Percentiles rank a stretch among this genome's conserved stretches.
These are phyloP conservation scores for Melanotaenia maccullochi DNA, from an alignment of 2,797 vertebrate genomes.

Conservation along the genomic window DNA sequence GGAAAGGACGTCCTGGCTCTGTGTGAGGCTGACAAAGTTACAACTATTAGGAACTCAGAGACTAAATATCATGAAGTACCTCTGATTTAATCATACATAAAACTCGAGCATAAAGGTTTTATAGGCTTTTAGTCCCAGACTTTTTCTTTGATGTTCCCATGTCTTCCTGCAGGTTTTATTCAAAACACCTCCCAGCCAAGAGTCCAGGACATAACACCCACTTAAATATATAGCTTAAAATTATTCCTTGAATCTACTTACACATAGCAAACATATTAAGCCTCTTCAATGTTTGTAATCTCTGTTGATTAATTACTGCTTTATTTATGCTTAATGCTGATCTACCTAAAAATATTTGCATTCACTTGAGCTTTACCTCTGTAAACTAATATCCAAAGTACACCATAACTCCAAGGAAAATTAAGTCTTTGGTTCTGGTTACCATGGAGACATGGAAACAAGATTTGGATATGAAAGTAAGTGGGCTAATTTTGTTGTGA, in stretches of 20 bases:
- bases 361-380: constrained; percentile 3
- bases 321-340: not conserved
- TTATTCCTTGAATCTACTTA: constrained; percentile 6
- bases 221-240: not conserved
- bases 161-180: constrained; percentile 16
- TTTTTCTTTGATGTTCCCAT: constrained; percentile 10
- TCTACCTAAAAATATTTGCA: not conserved
- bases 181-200: constrained; percentile 2
- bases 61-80: not conserved
- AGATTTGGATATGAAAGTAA: constrained; percentile 31
- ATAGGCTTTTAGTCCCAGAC: not conserved
- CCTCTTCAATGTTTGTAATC: not conserved
- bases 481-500: constrained; percentile 45
- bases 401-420: constrained; percentile 4
- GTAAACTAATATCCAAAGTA: constrained; percentile 5
- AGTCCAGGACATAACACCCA: constrained; percentile 1
- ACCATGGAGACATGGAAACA: constrained; percentile 44
- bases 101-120: not conserved
- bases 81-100: constrained; percentile 1
- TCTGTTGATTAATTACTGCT: constrained; percentile 1
- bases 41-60: not conserved
- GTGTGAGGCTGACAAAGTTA: not conserved
- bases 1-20: not conserved
- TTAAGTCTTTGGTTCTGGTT: constrained; percentile 17
- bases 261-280: not conserved